Conservation (phyloP, 1,140 invertebrate genomes). For the Gryllus bimaculatus region DNA sequence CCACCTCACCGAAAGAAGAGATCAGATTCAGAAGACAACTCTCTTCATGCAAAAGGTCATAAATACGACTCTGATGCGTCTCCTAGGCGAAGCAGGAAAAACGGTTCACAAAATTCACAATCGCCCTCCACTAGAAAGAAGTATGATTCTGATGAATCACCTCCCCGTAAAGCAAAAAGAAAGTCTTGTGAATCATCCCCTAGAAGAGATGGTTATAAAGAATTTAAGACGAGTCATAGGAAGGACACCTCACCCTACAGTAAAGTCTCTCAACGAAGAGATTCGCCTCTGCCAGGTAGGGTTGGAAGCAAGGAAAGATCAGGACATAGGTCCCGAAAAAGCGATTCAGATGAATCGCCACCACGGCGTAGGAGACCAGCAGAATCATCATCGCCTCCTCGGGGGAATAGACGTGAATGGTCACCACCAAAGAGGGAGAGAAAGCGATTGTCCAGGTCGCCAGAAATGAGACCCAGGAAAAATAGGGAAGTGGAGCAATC, state of each 20-base stretch:
- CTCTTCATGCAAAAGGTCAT: neutral
- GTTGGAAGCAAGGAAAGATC: neutral
- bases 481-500: neutral
- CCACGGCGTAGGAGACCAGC: neutral
- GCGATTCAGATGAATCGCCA: conserved; percentile 14
- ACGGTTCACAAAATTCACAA: neutral
- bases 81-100: neutral
- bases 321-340: neutral
- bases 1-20: neutral
- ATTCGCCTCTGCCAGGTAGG: conserved; percentile 10
- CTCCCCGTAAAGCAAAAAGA: neutral
- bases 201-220: neutral
- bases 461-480: neutral
- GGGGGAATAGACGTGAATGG: neutral
- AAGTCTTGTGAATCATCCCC: neutral
- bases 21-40: neutral
- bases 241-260: neutral
- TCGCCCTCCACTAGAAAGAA: neutral
- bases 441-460: neutral
- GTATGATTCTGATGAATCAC: neutral
- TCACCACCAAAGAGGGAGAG: neutral
- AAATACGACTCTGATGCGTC: neutral
- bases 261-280: neutral
- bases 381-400: neutral
- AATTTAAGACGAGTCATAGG: neutral